Conservation (phyloP, 2,113 vertebrate genomes). For the Psilopsiagon aymara region DNA sequence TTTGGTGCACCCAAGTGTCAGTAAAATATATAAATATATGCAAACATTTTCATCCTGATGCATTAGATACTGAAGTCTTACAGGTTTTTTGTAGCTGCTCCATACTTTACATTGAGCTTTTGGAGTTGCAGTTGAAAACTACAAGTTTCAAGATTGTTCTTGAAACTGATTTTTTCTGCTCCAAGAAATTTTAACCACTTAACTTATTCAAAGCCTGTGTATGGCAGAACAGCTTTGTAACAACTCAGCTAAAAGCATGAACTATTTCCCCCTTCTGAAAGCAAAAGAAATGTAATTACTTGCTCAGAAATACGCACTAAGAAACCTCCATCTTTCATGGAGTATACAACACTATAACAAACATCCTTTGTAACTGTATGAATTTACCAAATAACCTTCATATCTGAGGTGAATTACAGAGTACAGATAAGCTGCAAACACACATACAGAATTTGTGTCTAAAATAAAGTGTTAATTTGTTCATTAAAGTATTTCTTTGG, state of each 20-base stretch:
- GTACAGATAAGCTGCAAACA: neutral
- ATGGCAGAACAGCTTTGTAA: neutral
- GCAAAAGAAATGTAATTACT: neutral
- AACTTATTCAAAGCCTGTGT: neutral
- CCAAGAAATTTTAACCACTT: neutral
- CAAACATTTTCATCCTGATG: neutral
- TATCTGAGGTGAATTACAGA: neutral
- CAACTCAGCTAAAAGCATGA: conserved; percentile 6
- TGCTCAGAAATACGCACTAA: neutral
- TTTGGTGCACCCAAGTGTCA: neutral
- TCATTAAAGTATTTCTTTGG: neutral
- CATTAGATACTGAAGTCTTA: neutral
- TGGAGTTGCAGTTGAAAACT: neutral
- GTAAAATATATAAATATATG: neutral
- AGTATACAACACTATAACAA: neutral
- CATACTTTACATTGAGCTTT: neutral
- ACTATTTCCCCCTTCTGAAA: neutral
- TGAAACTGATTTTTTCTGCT: neutral
- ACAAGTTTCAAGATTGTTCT: neutral
- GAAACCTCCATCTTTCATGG: neutral
- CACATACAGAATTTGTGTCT: neutral
- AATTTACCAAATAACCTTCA: neutral
- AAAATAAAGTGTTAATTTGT: neutral
- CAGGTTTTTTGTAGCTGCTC: neutral
- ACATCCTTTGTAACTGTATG: neutral